These are phyloP conservation scores for Gambusia yucatana DNA, from an alignment of 2,797 vertebrate genomes.

Conservation along the genomic window DNA sequence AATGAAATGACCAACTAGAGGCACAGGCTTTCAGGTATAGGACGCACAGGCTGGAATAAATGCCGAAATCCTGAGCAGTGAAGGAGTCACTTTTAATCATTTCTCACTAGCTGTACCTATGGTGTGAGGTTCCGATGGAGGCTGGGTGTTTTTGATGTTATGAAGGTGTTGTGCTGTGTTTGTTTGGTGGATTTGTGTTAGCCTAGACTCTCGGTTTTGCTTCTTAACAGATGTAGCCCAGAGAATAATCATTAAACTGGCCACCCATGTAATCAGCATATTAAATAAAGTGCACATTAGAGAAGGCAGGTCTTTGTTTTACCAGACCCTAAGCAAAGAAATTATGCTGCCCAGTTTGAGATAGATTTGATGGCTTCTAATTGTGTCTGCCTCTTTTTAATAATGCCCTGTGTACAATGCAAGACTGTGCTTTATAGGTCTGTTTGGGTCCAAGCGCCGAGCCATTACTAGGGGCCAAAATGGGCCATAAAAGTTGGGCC, in stretches of 20 bases:
- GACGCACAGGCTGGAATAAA: conserved; percentile 60
- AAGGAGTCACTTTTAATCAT: conserved; percentile 50
- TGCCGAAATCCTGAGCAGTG: conserved; percentile 55
- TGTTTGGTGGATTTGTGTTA: conserved; percentile 48
- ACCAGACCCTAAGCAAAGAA: conserved; percentile 52
- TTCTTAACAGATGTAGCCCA: conserved; percentile 58
- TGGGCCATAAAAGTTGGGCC: conserved; percentile 79
- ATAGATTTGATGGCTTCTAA: conserved; percentile 78
- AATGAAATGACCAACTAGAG: conserved; percentile 59
- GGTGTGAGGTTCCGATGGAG: conserved; percentile 52
- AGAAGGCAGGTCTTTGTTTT: conserved; percentile 66
- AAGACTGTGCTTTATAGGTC: conserved; percentile 78
- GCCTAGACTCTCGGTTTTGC: conserved; percentile 46
- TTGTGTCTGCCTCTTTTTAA: conserved; percentile 77
- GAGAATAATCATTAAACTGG: conserved; percentile 71
- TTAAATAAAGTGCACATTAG: conserved; percentile 75
- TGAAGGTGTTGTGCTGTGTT: conserved; percentile 47
- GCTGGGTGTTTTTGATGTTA: conserved; percentile 60
- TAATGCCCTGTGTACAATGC: conserved; percentile 57
- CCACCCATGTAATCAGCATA: conserved; percentile 77
- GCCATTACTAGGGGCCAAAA: conserved; percentile 78
- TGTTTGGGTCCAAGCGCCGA: conserved; percentile 77
- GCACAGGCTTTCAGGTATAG: conserved; percentile 48
- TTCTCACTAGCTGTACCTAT: conserved; percentile 41
- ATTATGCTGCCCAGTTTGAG: conserved; percentile 67